Evolutionary conservation across 2,113 vertebrate genomes (phyloP).

Genomic region (Zingel zingel): DNA sequence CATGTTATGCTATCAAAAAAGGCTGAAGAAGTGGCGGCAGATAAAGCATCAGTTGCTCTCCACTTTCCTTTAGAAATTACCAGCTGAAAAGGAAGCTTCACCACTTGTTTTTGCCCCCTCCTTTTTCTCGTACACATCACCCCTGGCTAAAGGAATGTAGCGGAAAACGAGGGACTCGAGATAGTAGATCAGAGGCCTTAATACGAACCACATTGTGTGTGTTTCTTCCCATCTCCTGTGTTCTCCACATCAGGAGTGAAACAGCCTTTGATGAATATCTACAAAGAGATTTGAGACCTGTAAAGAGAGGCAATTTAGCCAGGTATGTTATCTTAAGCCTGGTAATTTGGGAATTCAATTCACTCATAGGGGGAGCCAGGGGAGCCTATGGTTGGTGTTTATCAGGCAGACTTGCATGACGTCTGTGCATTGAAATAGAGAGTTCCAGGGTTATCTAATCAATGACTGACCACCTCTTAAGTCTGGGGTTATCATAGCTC

Average conservation of each 20-base stretch:
- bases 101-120: conserved; percentile 24
- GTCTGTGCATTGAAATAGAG: conserved; percentile 41
- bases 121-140: conserved; percentile 56
- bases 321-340: conserved; percentile 81
- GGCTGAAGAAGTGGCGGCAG: neutral
- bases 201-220: conserved; percentile 75
- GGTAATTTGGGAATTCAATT: conserved; percentile 74
- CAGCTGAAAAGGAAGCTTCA: conserved; percentile 40
- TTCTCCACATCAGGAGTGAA: conserved; percentile 69
- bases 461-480: conserved; percentile 58
- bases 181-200: conserved; percentile 77
- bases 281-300: conserved; percentile 75
- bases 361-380: conserved; percentile 45
- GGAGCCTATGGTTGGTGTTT: conserved; percentile 59
- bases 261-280: conserved; percentile 80
- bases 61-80: conserved; percentile 33
- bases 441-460: conserved; percentile 48
- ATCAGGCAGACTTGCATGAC: conserved; percentile 50
- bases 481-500: conserved; percentile 46
- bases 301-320: conserved; percentile 75
- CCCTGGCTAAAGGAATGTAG: conserved; percentile 75
- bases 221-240: conserved; percentile 70
- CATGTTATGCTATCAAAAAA: neutral
- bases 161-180: conserved; percentile 70
- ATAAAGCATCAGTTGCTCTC: conserved; percentile 20